phyloP scores from a whole-genome alignment of 35 echinoderm and acorn worm genomes.

The Heliocidaris erythrogramma region DNA sequence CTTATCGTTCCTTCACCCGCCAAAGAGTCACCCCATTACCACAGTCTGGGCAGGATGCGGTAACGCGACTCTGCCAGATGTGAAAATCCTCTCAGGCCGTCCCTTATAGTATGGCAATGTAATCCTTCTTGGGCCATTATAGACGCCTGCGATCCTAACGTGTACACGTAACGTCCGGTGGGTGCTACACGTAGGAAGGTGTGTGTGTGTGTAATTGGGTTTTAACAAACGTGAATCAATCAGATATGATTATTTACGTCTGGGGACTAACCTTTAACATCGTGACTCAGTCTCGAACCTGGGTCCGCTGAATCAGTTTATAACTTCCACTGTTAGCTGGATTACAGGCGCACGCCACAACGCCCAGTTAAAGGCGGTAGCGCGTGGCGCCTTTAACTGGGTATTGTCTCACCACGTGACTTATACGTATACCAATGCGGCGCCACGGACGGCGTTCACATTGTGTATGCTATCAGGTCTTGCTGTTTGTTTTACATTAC shows the following conservation, averaged over 20 bases:
- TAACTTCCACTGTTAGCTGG: too few species aligned
- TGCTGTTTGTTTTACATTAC: too few species aligned
- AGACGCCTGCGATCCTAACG: neutral
- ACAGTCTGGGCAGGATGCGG: neutral
- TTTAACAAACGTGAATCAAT: too few species aligned
- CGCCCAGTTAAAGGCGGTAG: too few species aligned
- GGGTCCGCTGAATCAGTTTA: too few species aligned
- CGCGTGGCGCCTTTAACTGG: neutral
- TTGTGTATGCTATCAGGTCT: too few species aligned
- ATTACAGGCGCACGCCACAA: too few species aligned
- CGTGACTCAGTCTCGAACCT: too few species aligned
- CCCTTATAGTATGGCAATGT: neutral
- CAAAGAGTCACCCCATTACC: neutral
- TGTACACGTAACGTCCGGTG: neutral
- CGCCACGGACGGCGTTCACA: neutral
- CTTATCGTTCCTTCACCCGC: neutral
- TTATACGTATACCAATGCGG: neutral
- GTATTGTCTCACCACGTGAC: neutral
- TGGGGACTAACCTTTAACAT: too few species aligned
- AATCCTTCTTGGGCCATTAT: neutral
- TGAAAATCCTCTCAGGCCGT: neutral
- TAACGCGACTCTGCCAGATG: neutral
- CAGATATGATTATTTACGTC: too few species aligned
- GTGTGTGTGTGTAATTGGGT: too few species aligned
- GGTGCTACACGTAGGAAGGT: neutral